phyloP scores from a whole-genome alignment of 2,888 invertebrate genomes.

The Drosophila monieri region DNA sequence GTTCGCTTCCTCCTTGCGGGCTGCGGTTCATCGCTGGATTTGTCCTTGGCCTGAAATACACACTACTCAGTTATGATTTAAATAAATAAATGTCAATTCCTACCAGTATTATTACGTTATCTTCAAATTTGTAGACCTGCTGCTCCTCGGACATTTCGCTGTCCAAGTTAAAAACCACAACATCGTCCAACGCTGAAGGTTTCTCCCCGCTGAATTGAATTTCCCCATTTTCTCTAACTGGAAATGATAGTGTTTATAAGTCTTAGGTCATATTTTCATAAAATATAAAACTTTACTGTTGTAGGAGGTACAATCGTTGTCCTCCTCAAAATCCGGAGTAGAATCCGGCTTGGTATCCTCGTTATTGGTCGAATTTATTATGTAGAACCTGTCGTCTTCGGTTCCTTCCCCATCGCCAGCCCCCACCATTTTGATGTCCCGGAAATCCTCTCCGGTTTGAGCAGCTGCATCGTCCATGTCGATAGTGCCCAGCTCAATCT shows the following conservation, averaged over 20 bases:
- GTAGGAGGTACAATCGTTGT: slow-evolving; percentile 62
- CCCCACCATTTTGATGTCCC: slow-evolving; percentile 47
- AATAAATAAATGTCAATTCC: background rate
- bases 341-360: slow-evolving; percentile 11
- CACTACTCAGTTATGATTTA: background rate
- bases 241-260: background rate
- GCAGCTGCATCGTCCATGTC: slow-evolving; percentile 25
- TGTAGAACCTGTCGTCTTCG: slow-evolving; percentile 59
- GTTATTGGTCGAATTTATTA: slow-evolving; percentile 51
- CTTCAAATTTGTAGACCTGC: slow-evolving; percentile 77
- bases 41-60: slow-evolving; percentile 48
- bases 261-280: background rate
- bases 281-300: slow-evolving; percentile 54
- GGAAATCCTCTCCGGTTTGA: slow-evolving; percentile 16
- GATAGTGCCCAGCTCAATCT: slow-evolving; percentile 10
- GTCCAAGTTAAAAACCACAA: slow-evolving; percentile 69
- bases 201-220: slow-evolving; percentile 71
- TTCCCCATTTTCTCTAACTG: slow-evolving; percentile 80
- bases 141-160: slow-evolving; percentile 54
- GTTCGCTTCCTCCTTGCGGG: slow-evolving; percentile 22
- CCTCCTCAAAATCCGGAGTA: slow-evolving; percentile 47
- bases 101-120: slow-evolving; percentile 84
- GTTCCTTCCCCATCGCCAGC: slow-evolving; percentile 50
- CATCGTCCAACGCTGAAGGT: slow-evolving; percentile 58
- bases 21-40: background rate